These are phyloP conservation scores for Procambarus virginalis DNA, from an alignment of 1,140 invertebrate genomes.

Conservation along the genomic window DNA sequence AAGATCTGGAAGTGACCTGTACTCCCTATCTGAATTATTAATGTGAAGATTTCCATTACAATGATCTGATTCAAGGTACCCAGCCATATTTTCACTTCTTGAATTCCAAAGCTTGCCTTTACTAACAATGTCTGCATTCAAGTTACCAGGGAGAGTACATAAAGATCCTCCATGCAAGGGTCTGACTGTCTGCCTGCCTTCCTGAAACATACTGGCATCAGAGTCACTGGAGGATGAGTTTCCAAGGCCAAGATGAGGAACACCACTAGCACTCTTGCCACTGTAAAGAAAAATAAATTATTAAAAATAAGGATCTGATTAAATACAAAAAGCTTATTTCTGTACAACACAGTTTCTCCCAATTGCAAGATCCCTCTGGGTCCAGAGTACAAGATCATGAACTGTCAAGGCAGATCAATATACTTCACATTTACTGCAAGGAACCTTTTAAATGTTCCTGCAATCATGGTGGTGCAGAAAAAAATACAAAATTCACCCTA, in stretches of 20 bases:
- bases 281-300: constrained; percentile 16
- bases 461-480: too few relatives aligned
- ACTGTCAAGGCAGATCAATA: too few relatives aligned
- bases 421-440: too few relatives aligned
- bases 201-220: constrained; percentile 15
- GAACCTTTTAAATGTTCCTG: too few relatives aligned
- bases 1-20: background rate
- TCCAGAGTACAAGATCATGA: too few relatives aligned
- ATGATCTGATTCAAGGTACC: background rate
- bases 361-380: too few relatives aligned
- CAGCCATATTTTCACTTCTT: background rate
- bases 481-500: too few relatives aligned
- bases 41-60: background rate
- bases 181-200: constrained; percentile 26
- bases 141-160: background rate
- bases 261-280: constrained; percentile 4
- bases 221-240: constrained; percentile 37
- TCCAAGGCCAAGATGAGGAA: background rate
- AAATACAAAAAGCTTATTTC: too few relatives aligned
- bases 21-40: background rate
- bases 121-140: background rate
- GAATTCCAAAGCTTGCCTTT: background rate
- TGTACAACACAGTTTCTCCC: too few relatives aligned
- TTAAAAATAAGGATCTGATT: background rate
- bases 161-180: background rate